These are phyloP conservation scores for Anthrax anthrax DNA, from an alignment of 2,888 invertebrate genomes.

Conservation along the genomic window DNA sequence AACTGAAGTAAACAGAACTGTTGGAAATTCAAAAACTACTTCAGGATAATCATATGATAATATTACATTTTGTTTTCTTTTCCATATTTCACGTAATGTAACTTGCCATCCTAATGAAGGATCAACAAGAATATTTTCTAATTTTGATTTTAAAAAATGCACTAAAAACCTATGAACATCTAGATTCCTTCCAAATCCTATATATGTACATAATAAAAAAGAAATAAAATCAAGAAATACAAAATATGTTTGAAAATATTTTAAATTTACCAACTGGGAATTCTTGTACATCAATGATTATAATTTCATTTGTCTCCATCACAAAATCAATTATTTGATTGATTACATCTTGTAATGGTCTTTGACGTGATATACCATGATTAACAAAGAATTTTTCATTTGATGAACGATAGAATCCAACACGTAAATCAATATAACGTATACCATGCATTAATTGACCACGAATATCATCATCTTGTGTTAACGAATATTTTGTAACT, in stretches of 20 bases:
- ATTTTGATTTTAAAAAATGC: conserved; percentile 37
- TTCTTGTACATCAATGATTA: conserved; percentile 44
- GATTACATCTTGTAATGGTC: conserved; percentile 36
- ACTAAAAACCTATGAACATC: conserved; percentile 40
- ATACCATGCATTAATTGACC: conserved; percentile 45
- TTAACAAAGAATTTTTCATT: conserved; percentile 38
- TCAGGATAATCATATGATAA: conserved; percentile 37
- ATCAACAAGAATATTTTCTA: conserved; percentile 39
- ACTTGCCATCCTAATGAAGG: conserved; percentile 37
- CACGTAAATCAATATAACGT: conserved; percentile 45
- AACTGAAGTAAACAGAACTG: conserved; percentile 41
- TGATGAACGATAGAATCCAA: conserved; percentile 36
- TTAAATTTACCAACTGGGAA: conserved; percentile 42
- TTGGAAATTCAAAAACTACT: conserved; percentile 27
- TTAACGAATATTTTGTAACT: conserved; percentile 38
- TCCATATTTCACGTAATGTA: conserved; percentile 38
- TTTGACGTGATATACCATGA: conserved; percentile 39
- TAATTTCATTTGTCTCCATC: conserved; percentile 41
- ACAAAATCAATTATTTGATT: conserved; percentile 41
- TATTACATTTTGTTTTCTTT: conserved; percentile 36
- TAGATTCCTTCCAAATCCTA: conserved; percentile 35
- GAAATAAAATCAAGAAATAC: too few relatives aligned
- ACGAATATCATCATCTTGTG: conserved; percentile 43
- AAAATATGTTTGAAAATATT: too few relatives aligned
- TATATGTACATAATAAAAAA: not conserved